Evolutionary conservation across 2,113 vertebrate species (phyloP).

Genomic region (Neotoma lepida): DNA sequence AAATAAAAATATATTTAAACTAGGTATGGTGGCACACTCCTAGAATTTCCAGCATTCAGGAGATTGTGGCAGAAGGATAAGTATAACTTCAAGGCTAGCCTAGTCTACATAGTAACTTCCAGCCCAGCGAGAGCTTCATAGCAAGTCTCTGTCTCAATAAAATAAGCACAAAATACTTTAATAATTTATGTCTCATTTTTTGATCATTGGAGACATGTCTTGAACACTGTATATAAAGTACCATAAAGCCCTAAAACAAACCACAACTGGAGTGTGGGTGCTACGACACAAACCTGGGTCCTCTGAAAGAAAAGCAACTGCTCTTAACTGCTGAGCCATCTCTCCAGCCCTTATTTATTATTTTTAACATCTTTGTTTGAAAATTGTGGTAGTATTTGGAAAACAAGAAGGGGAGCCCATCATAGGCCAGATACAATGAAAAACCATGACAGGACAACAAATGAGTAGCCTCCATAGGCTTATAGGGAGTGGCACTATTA

Average conservation of each 20-base stretch:
- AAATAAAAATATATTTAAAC: slow-evolving; percentile 34
- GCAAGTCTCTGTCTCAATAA: neutral
- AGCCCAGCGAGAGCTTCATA: neutral
- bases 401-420: neutral
- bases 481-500: neutral
- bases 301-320: neutral
- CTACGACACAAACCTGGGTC: neutral
- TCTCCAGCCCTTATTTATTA: neutral
- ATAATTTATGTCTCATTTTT: slow-evolving; percentile 16
- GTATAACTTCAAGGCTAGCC: neutral
- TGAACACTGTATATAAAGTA: slow-evolving; percentile 6
- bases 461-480: neutral
- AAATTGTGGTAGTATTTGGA: too few species aligned
- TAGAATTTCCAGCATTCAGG: neutral
- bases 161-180: neutral
- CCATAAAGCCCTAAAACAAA: neutral
- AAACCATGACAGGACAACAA: neutral
- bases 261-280: neutral
- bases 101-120: neutral
- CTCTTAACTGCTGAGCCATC: neutral
- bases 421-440: neutral
- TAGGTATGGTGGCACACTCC: neutral
- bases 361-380: neutral
- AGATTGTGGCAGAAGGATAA: neutral
- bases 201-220: neutral